phyloP scores from a whole-genome alignment of 2,888 invertebrate species.

The Horisme vitalbata region DNA sequence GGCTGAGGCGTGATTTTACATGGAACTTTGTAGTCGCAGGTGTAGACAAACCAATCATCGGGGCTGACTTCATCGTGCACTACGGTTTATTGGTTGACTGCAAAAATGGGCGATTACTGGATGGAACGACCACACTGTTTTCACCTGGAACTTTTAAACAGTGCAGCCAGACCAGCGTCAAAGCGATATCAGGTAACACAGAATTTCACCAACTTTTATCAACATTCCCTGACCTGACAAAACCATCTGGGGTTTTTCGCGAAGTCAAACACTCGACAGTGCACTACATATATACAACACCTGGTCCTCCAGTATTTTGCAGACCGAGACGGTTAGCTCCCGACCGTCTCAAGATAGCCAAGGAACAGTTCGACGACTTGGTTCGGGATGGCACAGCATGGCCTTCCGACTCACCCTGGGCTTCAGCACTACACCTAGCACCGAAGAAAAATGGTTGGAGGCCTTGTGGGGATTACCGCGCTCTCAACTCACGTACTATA shows the following conservation, averaged over 20 bases:
- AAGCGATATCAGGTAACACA: neutral
- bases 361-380: conserved; percentile 10
- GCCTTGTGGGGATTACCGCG: conserved; percentile 52
- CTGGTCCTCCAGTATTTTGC: conserved; percentile 19
- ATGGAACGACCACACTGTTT: neutral
- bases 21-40: conserved; percentile 14
- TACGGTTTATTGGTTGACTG: conserved; percentile 14
- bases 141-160: neutral
- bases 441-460: conserved; percentile 43
- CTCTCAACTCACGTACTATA: conserved; percentile 43
- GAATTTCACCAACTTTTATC: conserved; percentile 32
- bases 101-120: conserved; percentile 2
- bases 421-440: conserved; percentile 40
- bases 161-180: neutral
- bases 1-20: conserved; percentile 9
- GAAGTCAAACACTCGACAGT: conserved; percentile 13
- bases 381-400: neutral
- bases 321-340: conserved; percentile 12
- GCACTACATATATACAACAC: conserved; percentile 22
- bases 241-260: conserved; percentile 16
- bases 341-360: conserved; percentile 14
- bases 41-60: conserved; percentile 11
- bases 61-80: conserved; percentile 15
- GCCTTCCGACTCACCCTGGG: conserved; percentile 22
- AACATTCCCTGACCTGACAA: conserved; percentile 33